phyloP scores from a whole-genome alignment of 2,113 vertebrate species.

The Hymenochirus boettgeri region DNA sequence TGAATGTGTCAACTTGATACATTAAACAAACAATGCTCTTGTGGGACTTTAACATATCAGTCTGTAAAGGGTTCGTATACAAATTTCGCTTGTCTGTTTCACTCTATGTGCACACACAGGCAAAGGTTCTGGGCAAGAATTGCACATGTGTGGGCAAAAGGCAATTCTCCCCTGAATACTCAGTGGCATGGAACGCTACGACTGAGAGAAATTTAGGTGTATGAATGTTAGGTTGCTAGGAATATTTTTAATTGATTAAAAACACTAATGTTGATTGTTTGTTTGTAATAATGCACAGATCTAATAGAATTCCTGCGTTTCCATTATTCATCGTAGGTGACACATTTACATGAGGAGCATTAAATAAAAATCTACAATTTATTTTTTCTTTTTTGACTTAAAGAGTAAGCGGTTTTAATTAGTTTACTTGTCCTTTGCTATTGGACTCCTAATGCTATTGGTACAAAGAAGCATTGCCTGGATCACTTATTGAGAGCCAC shows the following conservation, averaged over 20 bases:
- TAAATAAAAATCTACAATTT: conserved; percentile 66
- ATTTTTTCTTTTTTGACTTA: conserved; percentile 65
- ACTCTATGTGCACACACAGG: too few relatives aligned
- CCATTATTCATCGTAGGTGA: conserved; percentile 8
- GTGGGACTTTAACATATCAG: conserved; percentile 58
- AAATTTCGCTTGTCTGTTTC: too few relatives aligned
- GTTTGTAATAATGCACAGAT: background rate
- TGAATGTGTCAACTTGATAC: conserved; percentile 62
- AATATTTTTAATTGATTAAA: too few relatives aligned
- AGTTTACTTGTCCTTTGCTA: conserved; percentile 68
- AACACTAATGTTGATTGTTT: too few relatives aligned
- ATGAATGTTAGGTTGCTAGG: background rate
- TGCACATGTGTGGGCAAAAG: too few relatives aligned
- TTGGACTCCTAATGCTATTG: too few relatives aligned
- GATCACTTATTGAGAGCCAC: conserved; percentile 49
- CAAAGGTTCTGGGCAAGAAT: too few relatives aligned
- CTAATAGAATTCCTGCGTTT: background rate
- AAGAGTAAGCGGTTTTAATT: conserved; percentile 76
- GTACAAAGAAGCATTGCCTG: conserved; percentile 64
- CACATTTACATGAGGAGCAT: conserved; percentile 44
- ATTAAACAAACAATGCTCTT: conserved; percentile 65
- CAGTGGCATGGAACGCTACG: too few relatives aligned
- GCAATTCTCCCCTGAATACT: too few relatives aligned
- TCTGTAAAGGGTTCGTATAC: background rate
- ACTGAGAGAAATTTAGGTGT: too few relatives aligned